Conservation (phyloP, 2,888 invertebrate species). For the Caenorhabditis drosophilae region DNA sequence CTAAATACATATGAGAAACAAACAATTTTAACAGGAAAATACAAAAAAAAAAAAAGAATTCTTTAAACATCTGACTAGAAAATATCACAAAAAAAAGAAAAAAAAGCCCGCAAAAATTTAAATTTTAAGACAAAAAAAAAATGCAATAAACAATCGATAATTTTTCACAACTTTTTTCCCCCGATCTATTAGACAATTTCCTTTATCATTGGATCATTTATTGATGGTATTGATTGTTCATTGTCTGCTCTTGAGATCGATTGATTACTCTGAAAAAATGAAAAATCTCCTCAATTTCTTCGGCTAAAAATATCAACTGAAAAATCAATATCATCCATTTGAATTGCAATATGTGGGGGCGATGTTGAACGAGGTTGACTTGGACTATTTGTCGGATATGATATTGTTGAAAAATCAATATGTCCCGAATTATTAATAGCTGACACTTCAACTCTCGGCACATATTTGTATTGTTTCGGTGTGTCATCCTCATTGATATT, state of each 20-base stretch:
- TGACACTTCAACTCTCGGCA: slow-evolving; percentile 39
- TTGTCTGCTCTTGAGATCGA: background rate
- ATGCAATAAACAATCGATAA: too few relatives aligned
- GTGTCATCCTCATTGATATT: slow-evolving; percentile 34
- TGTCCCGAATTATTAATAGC: slow-evolving; percentile 37
- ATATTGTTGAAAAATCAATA: slow-evolving; percentile 30
- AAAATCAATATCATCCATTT: slow-evolving; percentile 17
- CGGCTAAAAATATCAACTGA: background rate
- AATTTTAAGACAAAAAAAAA: too few relatives aligned
- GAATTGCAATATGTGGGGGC: slow-evolving; percentile 19
- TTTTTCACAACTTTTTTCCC: too few relatives aligned
- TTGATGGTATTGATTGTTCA: background rate
- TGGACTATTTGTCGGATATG: slow-evolving; percentile 2
- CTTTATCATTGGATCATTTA: background rate
- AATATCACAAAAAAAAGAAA: too few relatives aligned
- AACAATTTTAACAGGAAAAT: too few relatives aligned
- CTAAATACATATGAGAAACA: too few relatives aligned
- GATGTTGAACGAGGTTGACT: slow-evolving; percentile 17
- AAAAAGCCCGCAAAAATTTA: too few relatives aligned
- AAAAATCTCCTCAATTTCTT: background rate
- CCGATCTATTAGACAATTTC: too few relatives aligned
- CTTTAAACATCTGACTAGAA: too few relatives aligned
- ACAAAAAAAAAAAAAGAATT: too few relatives aligned
- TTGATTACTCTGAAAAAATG: background rate
- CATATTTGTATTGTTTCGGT: slow-evolving; percentile 35